A percentile compares a stretch with the other conserved stretches of the same genome.
These are phyloP conservation scores for Drosophila sp. DNA, from an alignment of 1,140 invertebrate genomes.

Conservation along the genomic window DNA sequence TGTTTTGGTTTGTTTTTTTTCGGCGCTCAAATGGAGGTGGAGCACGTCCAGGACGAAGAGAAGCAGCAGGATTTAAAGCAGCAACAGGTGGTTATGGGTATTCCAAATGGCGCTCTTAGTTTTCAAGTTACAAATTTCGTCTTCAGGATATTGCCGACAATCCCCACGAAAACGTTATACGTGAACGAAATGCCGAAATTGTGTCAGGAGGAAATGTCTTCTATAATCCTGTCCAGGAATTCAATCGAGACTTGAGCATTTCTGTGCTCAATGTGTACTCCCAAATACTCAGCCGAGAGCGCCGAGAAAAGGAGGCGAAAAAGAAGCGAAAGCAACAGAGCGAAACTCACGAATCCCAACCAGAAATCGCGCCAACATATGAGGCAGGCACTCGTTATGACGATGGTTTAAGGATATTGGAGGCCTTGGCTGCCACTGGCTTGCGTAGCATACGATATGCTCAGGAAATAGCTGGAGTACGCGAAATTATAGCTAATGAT, in stretches of 20 bases:
- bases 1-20: not conserved
- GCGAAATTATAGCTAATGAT: conserved; percentile 96
- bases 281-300: conserved; percentile 82
- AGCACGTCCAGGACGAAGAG: conserved; percentile 30
- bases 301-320: conserved; percentile 56
- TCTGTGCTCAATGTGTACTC: conserved; percentile 86
- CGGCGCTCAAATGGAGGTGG: conserved; percentile 33
- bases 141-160: conserved; percentile 26
- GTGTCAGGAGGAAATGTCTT: conserved; percentile 89
- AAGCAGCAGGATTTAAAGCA: conserved; percentile 12
- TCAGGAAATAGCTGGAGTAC: conserved; percentile 93
- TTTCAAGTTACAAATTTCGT: not conserved
- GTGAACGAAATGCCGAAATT: conserved; percentile 73
- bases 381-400: conserved; percentile 75
- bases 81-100: conserved; percentile 36
- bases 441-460: conserved; percentile 98
- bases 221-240: conserved; percentile 99
- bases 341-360: not conserved
- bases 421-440: conserved; percentile 96
- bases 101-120: not conserved
- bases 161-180: conserved; percentile 57
- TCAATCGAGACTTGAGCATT: conserved; percentile 96
- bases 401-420: conserved; percentile 90
- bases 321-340: conserved; percentile 44
- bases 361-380: conserved; percentile 19